phyloP scores from a whole-genome alignment of 2,113 vertebrate species.

The Struthidea cinerea region DNA sequence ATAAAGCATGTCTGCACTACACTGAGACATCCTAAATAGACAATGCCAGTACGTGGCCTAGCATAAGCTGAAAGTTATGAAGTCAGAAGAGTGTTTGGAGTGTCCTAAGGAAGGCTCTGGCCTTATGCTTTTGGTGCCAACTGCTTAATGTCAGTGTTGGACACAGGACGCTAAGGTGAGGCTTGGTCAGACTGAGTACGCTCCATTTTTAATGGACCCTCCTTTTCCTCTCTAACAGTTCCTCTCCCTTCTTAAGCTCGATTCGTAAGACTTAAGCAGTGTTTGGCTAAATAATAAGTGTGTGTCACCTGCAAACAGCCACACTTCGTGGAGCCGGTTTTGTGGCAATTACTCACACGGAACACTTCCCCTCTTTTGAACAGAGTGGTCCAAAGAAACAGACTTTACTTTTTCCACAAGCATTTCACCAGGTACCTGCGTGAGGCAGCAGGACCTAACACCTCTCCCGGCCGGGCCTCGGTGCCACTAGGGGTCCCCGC shows the following conservation, averaged over 20 bases:
- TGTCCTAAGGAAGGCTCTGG: background rate
- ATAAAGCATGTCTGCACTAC: background rate
- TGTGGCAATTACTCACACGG: background rate
- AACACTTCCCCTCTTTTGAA: background rate
- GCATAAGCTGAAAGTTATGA: background rate
- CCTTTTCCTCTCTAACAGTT: background rate
- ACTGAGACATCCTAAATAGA: background rate
- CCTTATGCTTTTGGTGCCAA: background rate
- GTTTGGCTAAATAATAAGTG: background rate
- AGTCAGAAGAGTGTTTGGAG: background rate
- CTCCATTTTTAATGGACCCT: fast-evolving
- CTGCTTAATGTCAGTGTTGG: background rate
- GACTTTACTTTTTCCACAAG: background rate
- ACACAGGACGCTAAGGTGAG: background rate
- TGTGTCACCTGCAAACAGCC: background rate
- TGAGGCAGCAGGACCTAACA: background rate
- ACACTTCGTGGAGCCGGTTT: background rate
- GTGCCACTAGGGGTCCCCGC: background rate
- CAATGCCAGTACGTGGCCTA: fast-evolving
- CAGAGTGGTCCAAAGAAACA: background rate
- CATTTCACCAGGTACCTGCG: background rate
- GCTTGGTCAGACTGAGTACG: background rate
- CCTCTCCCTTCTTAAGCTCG: background rate
- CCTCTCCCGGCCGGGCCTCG: background rate
- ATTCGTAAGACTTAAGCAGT: background rate